A percentile compares a stretch with the other conserved stretches of the same genome.
Conservation (phyloP, 2,113 vertebrate genomes). For the Pao palembangensis region DNA sequence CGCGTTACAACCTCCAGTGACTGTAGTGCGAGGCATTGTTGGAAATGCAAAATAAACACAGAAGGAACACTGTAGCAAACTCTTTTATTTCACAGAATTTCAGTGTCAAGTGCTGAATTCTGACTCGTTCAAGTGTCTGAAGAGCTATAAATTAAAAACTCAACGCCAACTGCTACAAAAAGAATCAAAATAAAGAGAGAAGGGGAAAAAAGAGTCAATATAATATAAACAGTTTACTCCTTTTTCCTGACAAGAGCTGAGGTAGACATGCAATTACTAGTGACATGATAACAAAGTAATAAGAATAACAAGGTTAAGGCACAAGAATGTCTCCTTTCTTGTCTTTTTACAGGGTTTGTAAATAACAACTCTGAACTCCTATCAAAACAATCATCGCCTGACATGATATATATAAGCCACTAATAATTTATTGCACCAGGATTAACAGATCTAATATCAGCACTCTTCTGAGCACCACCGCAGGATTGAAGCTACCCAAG, state of each 20-base stretch:
- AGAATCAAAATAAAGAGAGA: conserved; percentile 2
- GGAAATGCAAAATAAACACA: not conserved
- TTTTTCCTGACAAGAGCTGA: conserved; percentile 38
- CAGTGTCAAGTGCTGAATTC: conserved; percentile 7
- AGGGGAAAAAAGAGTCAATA: not conserved
- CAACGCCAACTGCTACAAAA: not conserved
- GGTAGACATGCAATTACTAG: conserved; percentile 54
- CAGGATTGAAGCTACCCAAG: conserved; percentile 33
- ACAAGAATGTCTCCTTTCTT: conserved; percentile 41
- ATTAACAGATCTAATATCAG: conserved; percentile 30
- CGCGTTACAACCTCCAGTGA: conserved; percentile 13
- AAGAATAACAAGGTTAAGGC: conserved; percentile 61
- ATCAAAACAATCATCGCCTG: conserved; percentile 19
- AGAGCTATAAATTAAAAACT: not conserved
- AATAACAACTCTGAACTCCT: conserved; percentile 1
- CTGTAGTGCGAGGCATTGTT: conserved; percentile 25
- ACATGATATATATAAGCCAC: conserved; percentile 31
- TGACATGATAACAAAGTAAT: conserved; percentile 46
- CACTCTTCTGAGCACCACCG: conserved; percentile 37
- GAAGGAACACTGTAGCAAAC: conserved; percentile 14
- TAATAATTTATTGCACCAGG: conserved; percentile 37
- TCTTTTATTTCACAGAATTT: conserved; percentile 25
- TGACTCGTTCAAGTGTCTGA: not conserved
- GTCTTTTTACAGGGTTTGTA: not conserved
- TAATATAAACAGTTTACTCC: conserved; percentile 5